phyloP scores from a whole-genome alignment of 2,113 vertebrate species.

The Mesitornis unicolor region DNA sequence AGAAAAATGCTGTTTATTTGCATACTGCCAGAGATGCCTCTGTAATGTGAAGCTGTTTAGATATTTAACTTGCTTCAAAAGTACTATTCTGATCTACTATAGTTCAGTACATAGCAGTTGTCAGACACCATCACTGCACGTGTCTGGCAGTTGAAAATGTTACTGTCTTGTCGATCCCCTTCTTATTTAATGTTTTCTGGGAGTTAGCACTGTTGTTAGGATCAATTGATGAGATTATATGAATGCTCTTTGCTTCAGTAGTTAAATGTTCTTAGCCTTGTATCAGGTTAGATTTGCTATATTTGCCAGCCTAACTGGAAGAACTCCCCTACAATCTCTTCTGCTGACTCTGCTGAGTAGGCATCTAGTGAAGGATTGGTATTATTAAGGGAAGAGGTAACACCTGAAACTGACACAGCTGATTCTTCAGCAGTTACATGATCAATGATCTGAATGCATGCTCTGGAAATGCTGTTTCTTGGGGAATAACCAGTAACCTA shows the following conservation, averaged over 20 bases:
- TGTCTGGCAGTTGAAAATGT: neutral
- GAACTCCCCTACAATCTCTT: neutral
- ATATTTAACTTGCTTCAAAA: neutral
- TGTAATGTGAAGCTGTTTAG: neutral
- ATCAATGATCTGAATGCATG: neutral
- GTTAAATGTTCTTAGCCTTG: neutral
- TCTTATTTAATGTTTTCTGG: neutral
- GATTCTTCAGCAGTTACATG: neutral
- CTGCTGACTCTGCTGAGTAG: neutral
- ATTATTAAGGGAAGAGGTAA: neutral
- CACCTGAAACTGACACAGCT: neutral
- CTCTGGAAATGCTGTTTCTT: neutral
- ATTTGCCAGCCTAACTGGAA: neutral
- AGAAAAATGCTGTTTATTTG: neutral
- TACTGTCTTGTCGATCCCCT: neutral
- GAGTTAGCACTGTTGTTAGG: neutral
- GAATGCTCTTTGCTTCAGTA: neutral
- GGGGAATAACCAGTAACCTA: neutral
- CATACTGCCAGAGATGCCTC: neutral
- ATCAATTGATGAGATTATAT: neutral
- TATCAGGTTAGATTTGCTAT: rapidly evolving
- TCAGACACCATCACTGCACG: neutral
- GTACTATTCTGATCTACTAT: neutral
- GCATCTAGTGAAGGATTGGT: no score
- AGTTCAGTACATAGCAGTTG: neutral